Conservation (phyloP, 2,797 vertebrate species). For the Sebastes iracundus region DNA sequence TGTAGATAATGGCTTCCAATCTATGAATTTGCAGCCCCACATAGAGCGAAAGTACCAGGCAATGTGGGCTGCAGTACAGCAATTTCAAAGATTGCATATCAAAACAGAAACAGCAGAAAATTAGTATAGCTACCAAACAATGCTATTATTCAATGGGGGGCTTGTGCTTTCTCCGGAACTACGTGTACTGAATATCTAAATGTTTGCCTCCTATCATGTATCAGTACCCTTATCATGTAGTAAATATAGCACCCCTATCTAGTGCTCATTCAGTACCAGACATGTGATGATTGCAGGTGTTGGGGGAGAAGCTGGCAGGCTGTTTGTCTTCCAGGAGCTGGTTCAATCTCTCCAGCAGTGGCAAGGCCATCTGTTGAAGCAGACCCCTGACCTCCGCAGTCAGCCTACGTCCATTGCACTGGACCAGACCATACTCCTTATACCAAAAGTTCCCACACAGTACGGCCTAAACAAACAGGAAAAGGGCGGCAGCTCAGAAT, state of each 20-base stretch:
- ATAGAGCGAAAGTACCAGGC: background rate
- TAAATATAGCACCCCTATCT: background rate
- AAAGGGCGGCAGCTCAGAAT: background rate
- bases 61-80: background rate
- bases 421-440: slow-evolving; percentile 80
- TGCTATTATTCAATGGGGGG: background rate
- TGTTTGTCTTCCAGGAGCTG: slow-evolving; percentile 77
- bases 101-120: background rate
- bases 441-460: slow-evolving; percentile 81
- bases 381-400: slow-evolving; percentile 36
- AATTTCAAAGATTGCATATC: background rate
- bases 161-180: background rate
- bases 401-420: slow-evolving; percentile 34
- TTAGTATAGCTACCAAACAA: background rate
- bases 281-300: slow-evolving; percentile 57
- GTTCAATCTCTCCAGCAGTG: slow-evolving; percentile 81
- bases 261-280: slow-evolving; percentile 51
- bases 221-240: background rate
- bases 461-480: slow-evolving; percentile 76
- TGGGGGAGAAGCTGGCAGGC: slow-evolving; percentile 41
- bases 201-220: background rate
- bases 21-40: background rate
- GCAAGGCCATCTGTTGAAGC: slow-evolving; percentile 81
- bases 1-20: background rate
- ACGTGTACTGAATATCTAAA: background rate